phyloP scores from a whole-genome alignment of 2,888 invertebrate species.

The Chymomyza procnemis region DNA sequence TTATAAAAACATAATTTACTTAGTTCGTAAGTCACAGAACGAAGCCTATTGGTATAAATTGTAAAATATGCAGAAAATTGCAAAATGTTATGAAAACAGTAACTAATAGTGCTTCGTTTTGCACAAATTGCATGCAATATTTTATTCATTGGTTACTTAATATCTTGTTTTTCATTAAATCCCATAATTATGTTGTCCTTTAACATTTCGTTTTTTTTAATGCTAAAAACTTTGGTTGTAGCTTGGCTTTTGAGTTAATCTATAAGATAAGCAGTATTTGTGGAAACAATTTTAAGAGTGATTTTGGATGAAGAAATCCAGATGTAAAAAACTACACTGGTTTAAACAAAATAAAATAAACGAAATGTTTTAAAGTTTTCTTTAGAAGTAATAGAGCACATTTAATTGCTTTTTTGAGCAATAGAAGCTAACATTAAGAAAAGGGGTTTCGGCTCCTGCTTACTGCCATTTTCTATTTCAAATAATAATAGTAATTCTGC shows the following conservation, averaged over 20 bases:
- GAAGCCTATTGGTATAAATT: slow-evolving; percentile 35
- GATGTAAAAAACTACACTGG: neutral
- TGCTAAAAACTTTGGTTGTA: slow-evolving; percentile 67
- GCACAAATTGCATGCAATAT: slow-evolving; percentile 61
- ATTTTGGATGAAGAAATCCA: neutral
- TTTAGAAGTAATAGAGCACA: no score
- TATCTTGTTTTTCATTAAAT: slow-evolving; percentile 53
- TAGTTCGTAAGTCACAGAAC: slow-evolving; percentile 48
- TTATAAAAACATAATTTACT: slow-evolving; percentile 49
- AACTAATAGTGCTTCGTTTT: slow-evolving; percentile 59
- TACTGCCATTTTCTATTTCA: no score
- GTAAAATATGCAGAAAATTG: slow-evolving; percentile 18
- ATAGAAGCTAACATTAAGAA: no score
- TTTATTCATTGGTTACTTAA: slow-evolving; percentile 34
- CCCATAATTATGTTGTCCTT: slow-evolving; percentile 68
- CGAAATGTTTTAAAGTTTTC: neutral
- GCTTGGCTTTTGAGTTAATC: slow-evolving; percentile 46
- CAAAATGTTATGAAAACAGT: neutral
- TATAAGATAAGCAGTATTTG: slow-evolving; percentile 46
- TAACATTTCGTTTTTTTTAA: slow-evolving; percentile 63
- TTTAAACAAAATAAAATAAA: neutral
- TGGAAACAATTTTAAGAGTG: slow-evolving; percentile 50
- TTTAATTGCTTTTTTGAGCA: no score
- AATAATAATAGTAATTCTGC: no score
- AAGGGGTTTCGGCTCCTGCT: no score